phyloP scores from a whole-genome alignment of 2,113 vertebrate species.

The Petromus typicus region DNA sequence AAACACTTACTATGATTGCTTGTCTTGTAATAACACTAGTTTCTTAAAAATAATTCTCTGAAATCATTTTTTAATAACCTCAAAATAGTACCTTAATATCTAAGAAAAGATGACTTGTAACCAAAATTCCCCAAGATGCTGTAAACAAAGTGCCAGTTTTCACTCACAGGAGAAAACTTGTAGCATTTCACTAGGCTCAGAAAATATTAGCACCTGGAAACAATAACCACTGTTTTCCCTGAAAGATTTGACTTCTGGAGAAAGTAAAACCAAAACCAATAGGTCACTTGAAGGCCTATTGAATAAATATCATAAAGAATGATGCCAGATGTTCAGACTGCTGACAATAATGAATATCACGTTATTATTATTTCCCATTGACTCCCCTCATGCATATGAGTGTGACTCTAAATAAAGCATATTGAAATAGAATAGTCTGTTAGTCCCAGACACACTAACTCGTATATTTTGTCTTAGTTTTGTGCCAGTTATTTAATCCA shows the following conservation, averaged over 20 bases:
- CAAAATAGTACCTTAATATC: constrained; percentile 7
- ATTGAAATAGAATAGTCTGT: background rate
- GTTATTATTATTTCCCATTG: constrained; percentile 30
- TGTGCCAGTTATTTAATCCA: background rate
- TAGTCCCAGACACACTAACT: background rate
- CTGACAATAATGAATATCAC: constrained; percentile 5
- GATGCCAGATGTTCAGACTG: background rate
- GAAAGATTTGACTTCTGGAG: background rate
- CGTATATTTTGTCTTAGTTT: background rate
- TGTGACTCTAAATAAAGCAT: background rate
- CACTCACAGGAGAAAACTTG: background rate
- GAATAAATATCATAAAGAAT: background rate
- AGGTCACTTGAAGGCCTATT: background rate
- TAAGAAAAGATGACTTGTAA: background rate
- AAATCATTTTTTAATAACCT: constrained; percentile 48
- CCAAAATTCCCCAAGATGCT: background rate
- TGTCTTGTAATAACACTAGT: constrained; percentile 32
- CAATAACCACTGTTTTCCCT: background rate
- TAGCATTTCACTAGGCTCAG: background rate
- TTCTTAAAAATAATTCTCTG: constrained; percentile 46
- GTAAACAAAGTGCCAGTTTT: background rate
- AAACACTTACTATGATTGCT: constrained; percentile 12
- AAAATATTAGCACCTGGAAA: constrained; percentile 13
- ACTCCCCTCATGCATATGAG: constrained; percentile 16
- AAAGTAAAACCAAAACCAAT: constrained; percentile 41